phyloP scores from a whole-genome alignment of 2,888 invertebrate species.

The Carterocephalus palaemon region DNA sequence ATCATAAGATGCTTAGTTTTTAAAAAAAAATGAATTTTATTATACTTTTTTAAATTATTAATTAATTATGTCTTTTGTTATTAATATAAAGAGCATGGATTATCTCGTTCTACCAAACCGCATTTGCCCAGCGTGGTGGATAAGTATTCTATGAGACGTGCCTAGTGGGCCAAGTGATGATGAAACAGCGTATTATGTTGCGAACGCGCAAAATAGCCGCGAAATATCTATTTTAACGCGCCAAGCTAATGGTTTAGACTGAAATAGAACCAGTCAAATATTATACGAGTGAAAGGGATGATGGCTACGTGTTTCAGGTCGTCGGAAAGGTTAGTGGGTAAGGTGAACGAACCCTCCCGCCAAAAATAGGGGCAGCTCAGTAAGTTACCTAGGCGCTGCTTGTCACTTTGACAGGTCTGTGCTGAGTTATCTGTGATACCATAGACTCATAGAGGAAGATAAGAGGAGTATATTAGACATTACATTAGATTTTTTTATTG shows the following conservation, averaged over 20 bases:
- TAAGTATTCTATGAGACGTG: too few species aligned
- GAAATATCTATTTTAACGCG: constrained; percentile 5
- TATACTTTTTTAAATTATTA: too few species aligned
- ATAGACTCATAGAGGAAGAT: too few species aligned
- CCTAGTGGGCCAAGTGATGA: not conserved
- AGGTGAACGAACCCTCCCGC: constrained; percentile 54
- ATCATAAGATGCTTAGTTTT: too few species aligned
- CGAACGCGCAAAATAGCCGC: constrained; percentile 9
- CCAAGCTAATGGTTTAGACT: constrained; percentile 16
- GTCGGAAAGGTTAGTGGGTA: constrained; percentile 36
- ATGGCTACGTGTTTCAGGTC: constrained; percentile 14
- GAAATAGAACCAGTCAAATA: constrained; percentile 16
- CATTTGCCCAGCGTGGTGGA: too few species aligned
- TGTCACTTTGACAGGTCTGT: constrained; percentile 32
- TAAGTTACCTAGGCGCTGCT: constrained; percentile 5
- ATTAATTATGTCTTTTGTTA: too few species aligned
- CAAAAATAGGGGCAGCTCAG: constrained; percentile 43
- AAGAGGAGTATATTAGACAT: too few species aligned
- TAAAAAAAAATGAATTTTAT: too few species aligned
- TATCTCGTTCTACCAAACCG: too few species aligned
- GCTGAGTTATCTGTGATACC: too few species aligned
- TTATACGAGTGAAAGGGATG: constrained; percentile 19
- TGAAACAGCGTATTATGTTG: constrained; percentile 7
- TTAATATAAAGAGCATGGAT: too few species aligned
- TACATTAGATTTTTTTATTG: too few species aligned